Evolutionary conservation across 37 sponge, comb jelly and placozoan genomes (phyloP).

Genomic region (Spongilla lacustris): DNA sequence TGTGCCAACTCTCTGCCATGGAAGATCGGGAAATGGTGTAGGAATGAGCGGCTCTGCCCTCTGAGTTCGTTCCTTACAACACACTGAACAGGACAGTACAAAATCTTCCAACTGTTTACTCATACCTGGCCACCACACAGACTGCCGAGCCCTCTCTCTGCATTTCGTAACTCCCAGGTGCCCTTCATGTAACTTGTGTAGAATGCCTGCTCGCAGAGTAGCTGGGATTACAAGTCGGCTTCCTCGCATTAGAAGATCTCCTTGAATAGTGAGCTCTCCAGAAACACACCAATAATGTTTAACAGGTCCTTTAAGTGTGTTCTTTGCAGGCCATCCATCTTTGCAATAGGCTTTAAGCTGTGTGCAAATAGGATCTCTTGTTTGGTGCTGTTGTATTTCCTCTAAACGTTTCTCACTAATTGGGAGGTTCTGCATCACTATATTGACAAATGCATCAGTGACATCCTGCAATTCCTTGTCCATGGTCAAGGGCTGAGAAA

Average conservation of each 20-base stretch:
- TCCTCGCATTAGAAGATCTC: slow-evolving; percentile 37
- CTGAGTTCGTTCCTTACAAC: slow-evolving; percentile 21
- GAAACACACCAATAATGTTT: slow-evolving; percentile 3
- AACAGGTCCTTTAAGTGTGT: neutral
- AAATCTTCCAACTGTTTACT: slow-evolving; percentile 23
- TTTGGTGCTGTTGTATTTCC: slow-evolving; percentile 10
- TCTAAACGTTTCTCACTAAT: neutral
- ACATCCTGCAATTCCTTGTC: no score
- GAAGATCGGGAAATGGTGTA: slow-evolving; percentile 28
- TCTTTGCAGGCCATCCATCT: slow-evolving; percentile 25
- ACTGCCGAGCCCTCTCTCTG: slow-evolving; percentile 20
- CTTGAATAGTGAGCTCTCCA: slow-evolving; percentile 13
- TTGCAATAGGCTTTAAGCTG: slow-evolving; percentile 20
- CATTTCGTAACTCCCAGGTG: slow-evolving; percentile 53
- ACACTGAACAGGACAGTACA: slow-evolving; percentile 7
- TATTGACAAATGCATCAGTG: neutral
- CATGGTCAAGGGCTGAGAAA: neutral
- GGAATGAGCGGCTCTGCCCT: slow-evolving; percentile 12
- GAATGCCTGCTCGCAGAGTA: neutral
- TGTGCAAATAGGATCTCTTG: slow-evolving; percentile 25
- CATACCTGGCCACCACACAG: slow-evolving; percentile 53
- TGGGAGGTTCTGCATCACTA: slow-evolving; percentile 9
- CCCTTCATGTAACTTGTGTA: slow-evolving; percentile 42
- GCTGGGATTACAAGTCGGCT: slow-evolving; percentile 27
- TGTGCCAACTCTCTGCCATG: slow-evolving; percentile 64